A percentile compares a stretch with the other conserved stretches of the same genome.
phyloP scores from a whole-genome alignment of 2,113 vertebrate genomes.

The Lonchura striata region DNA sequence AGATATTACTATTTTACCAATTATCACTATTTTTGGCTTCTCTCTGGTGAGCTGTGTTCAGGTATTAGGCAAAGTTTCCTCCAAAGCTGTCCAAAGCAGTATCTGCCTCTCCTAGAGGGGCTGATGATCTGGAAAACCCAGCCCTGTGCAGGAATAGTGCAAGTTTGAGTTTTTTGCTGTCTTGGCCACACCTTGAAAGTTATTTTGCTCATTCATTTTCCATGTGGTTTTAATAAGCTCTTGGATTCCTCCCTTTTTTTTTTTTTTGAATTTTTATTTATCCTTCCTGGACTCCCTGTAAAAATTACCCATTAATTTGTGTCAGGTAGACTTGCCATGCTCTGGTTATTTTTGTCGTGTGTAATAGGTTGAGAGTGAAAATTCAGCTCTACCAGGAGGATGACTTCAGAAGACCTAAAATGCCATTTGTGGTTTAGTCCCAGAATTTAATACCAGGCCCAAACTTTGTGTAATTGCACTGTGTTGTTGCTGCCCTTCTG shows the following conservation, averaged over 20 bases:
- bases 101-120: not conserved
- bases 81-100: not conserved
- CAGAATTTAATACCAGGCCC: not conserved
- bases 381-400: not conserved
- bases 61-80: not conserved
- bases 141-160: not conserved
- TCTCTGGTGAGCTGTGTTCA: not conserved
- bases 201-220: not conserved
- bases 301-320: not conserved
- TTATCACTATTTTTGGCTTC: fast-evolving
- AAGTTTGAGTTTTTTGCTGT: not conserved
- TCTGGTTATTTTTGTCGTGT: not conserved
- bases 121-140: not conserved
- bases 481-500: not conserved
- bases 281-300: not conserved
- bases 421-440: not conserved
- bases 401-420: not conserved
- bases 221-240: not conserved
- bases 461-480: not conserved
- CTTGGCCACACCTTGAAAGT: not conserved
- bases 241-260: not conserved
- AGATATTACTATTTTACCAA: not conserved
- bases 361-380: not conserved
- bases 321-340: not conserved
- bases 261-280: no score